Evolutionary conservation across 2,113 vertebrate genomes (phyloP).

Genomic region (Nycticryphes semicollaris): DNA sequence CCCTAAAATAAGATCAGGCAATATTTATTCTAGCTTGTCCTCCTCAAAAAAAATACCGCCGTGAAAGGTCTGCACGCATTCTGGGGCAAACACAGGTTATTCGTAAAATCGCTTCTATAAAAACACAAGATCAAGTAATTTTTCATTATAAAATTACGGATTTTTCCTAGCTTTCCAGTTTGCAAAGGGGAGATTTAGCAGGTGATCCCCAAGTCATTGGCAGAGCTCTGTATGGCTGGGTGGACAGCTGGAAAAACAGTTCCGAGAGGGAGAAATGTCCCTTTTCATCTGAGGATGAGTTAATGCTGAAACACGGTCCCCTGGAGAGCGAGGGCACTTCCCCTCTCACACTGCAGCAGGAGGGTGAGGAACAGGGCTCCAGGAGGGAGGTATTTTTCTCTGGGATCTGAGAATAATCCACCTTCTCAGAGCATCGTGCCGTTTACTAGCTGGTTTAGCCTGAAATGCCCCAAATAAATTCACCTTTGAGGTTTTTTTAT

Average conservation of each 20-base stretch:
- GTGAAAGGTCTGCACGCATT: background rate
- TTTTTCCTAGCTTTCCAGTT: background rate
- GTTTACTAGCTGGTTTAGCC: background rate
- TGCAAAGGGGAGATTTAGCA: background rate
- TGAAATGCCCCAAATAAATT: background rate
- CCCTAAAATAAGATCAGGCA: background rate
- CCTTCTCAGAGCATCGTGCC: accelerated
- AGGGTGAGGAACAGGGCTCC: background rate
- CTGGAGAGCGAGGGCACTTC: accelerated
- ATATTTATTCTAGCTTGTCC: background rate
- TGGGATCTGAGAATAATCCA: background rate
- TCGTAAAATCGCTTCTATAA: background rate
- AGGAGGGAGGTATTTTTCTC: background rate
- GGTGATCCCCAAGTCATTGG: background rate
- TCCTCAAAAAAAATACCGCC: background rate
- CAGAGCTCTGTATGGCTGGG: background rate
- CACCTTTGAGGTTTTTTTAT: background rate
- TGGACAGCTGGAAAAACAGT: background rate
- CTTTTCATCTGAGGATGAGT: background rate
- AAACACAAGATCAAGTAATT: background rate
- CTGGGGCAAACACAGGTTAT: accelerated
- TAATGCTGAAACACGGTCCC: background rate
- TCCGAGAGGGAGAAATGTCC: background rate
- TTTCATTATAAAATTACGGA: background rate
- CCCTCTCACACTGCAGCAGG: background rate